Conservation (phyloP, 2,888 invertebrate species). For the Lathronympha strigana region DNA sequence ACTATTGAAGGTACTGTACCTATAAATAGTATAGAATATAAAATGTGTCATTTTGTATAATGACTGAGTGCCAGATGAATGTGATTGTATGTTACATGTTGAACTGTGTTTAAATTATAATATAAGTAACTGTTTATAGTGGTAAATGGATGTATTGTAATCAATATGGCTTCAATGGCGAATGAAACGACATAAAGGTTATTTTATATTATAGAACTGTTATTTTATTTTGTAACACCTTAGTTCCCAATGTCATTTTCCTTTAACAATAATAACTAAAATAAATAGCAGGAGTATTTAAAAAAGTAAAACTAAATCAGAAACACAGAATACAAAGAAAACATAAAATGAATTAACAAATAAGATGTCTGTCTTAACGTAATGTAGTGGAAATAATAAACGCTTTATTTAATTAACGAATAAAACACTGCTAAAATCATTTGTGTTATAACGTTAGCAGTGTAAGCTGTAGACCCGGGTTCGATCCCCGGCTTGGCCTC, state of each 20-base stretch:
- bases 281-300: background rate
- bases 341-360: background rate
- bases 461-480: too few relatives aligned
- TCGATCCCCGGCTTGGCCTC: too few relatives aligned
- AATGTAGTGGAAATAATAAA: background rate
- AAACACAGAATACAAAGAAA: background rate
- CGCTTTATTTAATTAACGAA: background rate
- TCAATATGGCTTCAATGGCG: slow-evolving; percentile 72
- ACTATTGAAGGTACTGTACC: too few relatives aligned
- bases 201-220: slow-evolving; percentile 69
- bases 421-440: too few relatives aligned
- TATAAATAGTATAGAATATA: slow-evolving; percentile 53
- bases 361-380: background rate
- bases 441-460: too few relatives aligned
- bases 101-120: slow-evolving; percentile 61
- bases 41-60: slow-evolving; percentile 44
- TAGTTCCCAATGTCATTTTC: background rate
- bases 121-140: slow-evolving; percentile 65
- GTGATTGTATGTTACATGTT: slow-evolving; percentile 75
- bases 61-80: slow-evolving; percentile 76
- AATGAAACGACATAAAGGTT: slow-evolving; percentile 75
- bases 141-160: slow-evolving; percentile 70
- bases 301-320: background rate
- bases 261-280: background rate
- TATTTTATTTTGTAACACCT: slow-evolving; percentile 48